phyloP scores from a whole-genome alignment of 2,113 vertebrate genomes.

The Cavia aperea region DNA sequence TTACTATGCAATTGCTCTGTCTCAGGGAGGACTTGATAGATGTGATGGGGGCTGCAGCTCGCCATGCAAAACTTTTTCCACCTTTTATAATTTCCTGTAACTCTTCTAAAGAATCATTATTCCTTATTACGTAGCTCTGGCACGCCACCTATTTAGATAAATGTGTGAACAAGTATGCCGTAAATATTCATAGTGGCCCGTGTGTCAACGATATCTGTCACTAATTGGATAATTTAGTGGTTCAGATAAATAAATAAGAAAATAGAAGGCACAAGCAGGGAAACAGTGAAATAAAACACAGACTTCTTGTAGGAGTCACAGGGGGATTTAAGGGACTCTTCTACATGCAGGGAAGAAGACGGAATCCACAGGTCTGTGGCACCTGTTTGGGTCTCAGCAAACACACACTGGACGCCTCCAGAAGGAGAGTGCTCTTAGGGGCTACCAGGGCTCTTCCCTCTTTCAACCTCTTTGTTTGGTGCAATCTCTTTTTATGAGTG shows the following conservation, averaged over 20 bases:
- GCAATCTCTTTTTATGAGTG: background rate
- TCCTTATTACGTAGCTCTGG: conserved; percentile 82
- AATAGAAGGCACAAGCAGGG: conserved; percentile 70
- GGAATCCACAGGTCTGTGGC: background rate
- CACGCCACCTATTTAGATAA: conserved; percentile 86
- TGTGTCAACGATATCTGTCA: conserved; percentile 81
- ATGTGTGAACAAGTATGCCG: conserved; percentile 80
- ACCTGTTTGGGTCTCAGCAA: background rate
- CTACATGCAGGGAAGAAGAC: background rate
- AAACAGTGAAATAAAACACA: conserved; percentile 63
- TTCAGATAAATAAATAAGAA: conserved; percentile 81
- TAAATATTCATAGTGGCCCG: conserved; percentile 84
- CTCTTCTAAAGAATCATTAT: conserved; percentile 82
- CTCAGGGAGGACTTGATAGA: conserved; percentile 76
- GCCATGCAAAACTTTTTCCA: conserved; percentile 74
- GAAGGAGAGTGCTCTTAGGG: background rate
- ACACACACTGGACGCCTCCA: background rate
- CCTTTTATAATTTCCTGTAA: conserved; percentile 79
- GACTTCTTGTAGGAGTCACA: conserved; percentile 3
- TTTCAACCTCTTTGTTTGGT: background rate
- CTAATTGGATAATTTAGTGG: conserved; percentile 87
- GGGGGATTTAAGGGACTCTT: background rate
- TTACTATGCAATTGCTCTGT: conserved; percentile 81
- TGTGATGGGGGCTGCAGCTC: conserved; percentile 71
- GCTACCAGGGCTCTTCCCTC: background rate